Conservation (phyloP, 2,797 vertebrate genomes). For the Podarcis siculus region DNA sequence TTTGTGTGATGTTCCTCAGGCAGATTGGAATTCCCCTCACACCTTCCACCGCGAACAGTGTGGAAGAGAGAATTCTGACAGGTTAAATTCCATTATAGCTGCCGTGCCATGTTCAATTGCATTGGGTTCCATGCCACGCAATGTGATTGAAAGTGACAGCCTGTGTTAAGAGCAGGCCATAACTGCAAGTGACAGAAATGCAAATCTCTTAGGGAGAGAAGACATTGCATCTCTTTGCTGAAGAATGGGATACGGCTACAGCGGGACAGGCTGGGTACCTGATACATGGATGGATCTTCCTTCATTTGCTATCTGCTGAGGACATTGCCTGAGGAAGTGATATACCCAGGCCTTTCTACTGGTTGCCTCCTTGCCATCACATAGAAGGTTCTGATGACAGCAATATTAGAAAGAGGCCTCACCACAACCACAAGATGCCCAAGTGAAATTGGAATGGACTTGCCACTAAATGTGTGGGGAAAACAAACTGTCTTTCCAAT, state of each 20-base stretch:
- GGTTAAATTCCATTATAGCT: not conserved
- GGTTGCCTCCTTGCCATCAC: not conserved
- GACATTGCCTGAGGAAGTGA: not conserved
- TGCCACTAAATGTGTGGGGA: not conserved
- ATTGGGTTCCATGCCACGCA: rapidly evolving
- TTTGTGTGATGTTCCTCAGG: rapidly evolving
- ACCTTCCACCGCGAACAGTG: rapidly evolving
- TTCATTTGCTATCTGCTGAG: slow-evolving; percentile 28
- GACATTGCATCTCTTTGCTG: not conserved
- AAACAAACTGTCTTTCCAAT: not conserved
- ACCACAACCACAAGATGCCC: not conserved
- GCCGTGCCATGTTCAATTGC: rapidly evolving
- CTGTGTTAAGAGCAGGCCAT: not conserved
- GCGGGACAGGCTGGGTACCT: not conserved
- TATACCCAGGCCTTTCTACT: not conserved
- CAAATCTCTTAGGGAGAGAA: not conserved
- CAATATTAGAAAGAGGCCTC: not conserved
- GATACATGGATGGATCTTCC: not conserved
- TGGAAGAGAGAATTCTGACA: not conserved
- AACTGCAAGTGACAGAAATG: not conserved
- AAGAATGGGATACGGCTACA: not conserved
- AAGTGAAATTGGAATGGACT: not conserved
- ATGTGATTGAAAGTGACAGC: not conserved
- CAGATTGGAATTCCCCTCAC: not conserved
- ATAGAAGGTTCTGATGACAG: not conserved